Evolutionary conservation across 2,797 vertebrate genomes (phyloP), one percentile per base, ranked within the genome.

Genomic region (Poeciliopsis presidionis): DNA sequence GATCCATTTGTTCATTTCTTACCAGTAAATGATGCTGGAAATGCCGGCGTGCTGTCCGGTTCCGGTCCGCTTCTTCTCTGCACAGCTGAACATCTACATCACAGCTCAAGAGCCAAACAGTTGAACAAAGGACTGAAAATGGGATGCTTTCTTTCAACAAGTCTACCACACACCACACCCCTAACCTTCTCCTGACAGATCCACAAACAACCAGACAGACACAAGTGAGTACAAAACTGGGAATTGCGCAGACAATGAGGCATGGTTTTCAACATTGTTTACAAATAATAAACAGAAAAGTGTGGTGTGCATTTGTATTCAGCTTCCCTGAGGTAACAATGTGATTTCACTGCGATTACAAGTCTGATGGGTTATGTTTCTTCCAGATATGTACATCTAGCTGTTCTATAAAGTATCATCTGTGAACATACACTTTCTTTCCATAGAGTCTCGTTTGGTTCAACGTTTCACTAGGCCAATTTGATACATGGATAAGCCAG

Each of bases 11-110:
- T 55, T 72, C 4, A 6, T 71, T 67, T 59, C 89, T 96, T 93
- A 99, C 98, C 97, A 97, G 78, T 47, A 98, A 90, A 57, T 78
- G 84, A 77, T 12, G 81, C 14, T 72, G 81, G 76, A 87, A 82
- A 88, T 97, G 94, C 0, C 93, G 87, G 79, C 91, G 86, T n/a
- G 96, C 97, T 53, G 73, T 67, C 73, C 92, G 84, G 36, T 78
- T 13, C 72, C 7, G 91, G 69, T 84, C 84, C 30, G 87, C 83
- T 49, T 94, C 90, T 72, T 97, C 90, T 12, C 84, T 87, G 82
- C 91, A 86, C 74, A 96, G 61, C 0, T 75, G 87, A 84, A 96
- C 84, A 88, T 97, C 98, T 97, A 86, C 25, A 71, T 25, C 78
- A 16, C 5, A 82, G 88, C 72, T 96, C 59, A 96, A 80, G 93